phyloP scores from a whole-genome alignment of 2,888 invertebrate genomes.

The Balanococcus diminutus region DNA sequence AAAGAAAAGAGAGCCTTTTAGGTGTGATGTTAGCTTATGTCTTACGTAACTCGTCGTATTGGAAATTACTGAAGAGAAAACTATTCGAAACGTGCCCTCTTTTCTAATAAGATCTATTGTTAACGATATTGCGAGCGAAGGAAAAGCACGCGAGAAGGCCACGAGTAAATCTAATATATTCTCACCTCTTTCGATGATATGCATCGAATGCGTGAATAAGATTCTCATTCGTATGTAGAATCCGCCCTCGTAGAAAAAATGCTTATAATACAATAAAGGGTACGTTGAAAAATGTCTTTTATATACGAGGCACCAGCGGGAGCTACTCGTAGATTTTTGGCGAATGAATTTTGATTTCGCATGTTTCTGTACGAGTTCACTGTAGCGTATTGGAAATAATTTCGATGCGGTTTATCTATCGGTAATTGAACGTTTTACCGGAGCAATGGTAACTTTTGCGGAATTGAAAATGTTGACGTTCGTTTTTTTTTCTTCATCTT shows the following conservation, averaged over 20 bases:
- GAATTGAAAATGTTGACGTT: slow-evolving; percentile 7
- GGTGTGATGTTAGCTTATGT: slow-evolving; percentile 26
- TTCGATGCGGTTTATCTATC: background rate
- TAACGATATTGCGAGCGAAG: slow-evolving; percentile 38
- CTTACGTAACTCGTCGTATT: slow-evolving; percentile 45
- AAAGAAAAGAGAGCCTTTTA: background rate
- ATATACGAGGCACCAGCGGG: background rate
- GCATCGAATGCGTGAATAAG: slow-evolving; percentile 54
- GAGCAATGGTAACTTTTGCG: background rate
- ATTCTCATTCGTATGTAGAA: slow-evolving; percentile 38
- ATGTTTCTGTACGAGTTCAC: background rate
- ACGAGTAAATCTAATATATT: slow-evolving; percentile 49
- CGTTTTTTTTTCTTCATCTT: background rate
- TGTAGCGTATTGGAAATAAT: background rate
- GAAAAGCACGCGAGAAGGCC: slow-evolving; percentile 24
- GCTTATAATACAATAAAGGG: slow-evolving; percentile 39
- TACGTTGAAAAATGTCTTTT: slow-evolving; percentile 29
- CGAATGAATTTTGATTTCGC: slow-evolving; percentile 22
- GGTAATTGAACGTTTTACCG: background rate
- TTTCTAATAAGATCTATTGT: slow-evolving; percentile 54
- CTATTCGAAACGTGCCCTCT: slow-evolving; percentile 54
- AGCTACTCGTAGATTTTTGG: background rate
- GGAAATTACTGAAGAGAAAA: slow-evolving; percentile 54
- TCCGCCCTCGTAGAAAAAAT: slow-evolving; percentile 35
- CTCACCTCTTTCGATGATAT: slow-evolving; percentile 51